Percentiles rank a stretch among this genome's conserved stretches.
phyloP scores from a whole-genome alignment of 2,888 invertebrate species.

The Chymomyza procnemis region DNA sequence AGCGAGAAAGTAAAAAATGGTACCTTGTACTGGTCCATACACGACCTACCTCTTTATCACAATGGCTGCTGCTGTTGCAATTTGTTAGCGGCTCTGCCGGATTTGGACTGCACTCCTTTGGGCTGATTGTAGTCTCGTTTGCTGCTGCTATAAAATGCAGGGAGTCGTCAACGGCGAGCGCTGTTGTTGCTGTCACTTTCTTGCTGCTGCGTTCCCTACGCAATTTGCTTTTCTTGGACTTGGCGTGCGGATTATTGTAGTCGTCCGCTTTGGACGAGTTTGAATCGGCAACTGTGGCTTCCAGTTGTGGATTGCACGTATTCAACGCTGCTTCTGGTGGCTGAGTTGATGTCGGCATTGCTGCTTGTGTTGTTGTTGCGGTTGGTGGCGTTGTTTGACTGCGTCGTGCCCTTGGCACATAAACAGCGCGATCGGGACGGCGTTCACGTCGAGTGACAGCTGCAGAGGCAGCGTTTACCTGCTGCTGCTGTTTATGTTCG shows the following conservation, averaged over 20 bases:
- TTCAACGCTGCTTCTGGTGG: slow-evolving; percentile 28
- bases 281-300: slow-evolving; percentile 52
- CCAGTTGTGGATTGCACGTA: slow-evolving; percentile 32
- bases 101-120: slow-evolving; percentile 15
- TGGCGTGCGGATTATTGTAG: slow-evolving; percentile 33
- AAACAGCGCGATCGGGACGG: slow-evolving; percentile 88
- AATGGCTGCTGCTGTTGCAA: slow-evolving; percentile 31
- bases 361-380: slow-evolving; percentile 55
- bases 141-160: slow-evolving; percentile 45
- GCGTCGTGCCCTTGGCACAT: slow-evolving; percentile 86
- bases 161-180: slow-evolving; percentile 32
- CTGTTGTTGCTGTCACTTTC: slow-evolving; percentile 7
- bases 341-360: slow-evolving; percentile 32
- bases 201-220: slow-evolving; percentile 66
- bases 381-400: slow-evolving; percentile 78
- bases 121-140: slow-evolving; percentile 20
- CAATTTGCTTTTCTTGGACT: slow-evolving; percentile 53
- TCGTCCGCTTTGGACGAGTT: slow-evolving; percentile 67
- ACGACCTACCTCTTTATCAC: slow-evolving; percentile 60
- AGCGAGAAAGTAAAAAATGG: no score
- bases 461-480: slow-evolving; percentile 16
- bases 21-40: no score
- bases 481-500: slow-evolving; percentile 41
- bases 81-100: slow-evolving; percentile 22
- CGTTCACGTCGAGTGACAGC: slow-evolving; percentile 77